Evolutionary conservation across 2,113 vertebrate genomes (phyloP).

Genomic region (Turnix velox): DNA sequence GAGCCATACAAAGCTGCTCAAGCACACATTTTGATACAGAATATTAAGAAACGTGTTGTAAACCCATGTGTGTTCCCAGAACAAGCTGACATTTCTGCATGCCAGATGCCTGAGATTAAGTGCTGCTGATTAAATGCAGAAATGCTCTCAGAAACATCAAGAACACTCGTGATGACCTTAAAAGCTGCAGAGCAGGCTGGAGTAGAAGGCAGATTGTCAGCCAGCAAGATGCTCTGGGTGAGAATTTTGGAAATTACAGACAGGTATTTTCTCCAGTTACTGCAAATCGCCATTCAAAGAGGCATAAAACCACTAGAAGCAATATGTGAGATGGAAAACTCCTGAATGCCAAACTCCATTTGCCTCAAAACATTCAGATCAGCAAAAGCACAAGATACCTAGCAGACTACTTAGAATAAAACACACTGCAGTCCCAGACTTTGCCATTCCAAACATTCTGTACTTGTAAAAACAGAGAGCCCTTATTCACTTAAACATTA

Average conservation of each 20-base stretch:
- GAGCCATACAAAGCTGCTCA: constrained; percentile 1
- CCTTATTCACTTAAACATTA: neutral
- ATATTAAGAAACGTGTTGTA: neutral
- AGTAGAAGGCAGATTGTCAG: neutral
- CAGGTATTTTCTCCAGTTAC: neutral
- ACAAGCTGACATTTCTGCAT: neutral
- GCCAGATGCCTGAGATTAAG: neutral
- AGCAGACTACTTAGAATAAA: neutral
- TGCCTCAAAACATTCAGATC: neutral
- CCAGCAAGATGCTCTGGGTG: neutral
- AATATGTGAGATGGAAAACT: neutral
- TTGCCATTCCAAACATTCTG: neutral
- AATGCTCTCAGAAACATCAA: neutral
- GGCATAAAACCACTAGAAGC: neutral
- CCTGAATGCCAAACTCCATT: neutral
- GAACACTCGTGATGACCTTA: neutral
- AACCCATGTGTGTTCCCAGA: neutral
- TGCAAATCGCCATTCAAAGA: neutral
- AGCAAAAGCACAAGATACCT: neutral
- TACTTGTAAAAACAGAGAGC: neutral
- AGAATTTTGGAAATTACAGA: neutral
- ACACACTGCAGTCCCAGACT: neutral
- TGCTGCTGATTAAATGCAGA: neutral
- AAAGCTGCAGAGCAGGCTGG: neutral
- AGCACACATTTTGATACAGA: constrained; percentile 2